Conservation (phyloP, 2,113 vertebrate species). For the Furnarius figulus region DNA sequence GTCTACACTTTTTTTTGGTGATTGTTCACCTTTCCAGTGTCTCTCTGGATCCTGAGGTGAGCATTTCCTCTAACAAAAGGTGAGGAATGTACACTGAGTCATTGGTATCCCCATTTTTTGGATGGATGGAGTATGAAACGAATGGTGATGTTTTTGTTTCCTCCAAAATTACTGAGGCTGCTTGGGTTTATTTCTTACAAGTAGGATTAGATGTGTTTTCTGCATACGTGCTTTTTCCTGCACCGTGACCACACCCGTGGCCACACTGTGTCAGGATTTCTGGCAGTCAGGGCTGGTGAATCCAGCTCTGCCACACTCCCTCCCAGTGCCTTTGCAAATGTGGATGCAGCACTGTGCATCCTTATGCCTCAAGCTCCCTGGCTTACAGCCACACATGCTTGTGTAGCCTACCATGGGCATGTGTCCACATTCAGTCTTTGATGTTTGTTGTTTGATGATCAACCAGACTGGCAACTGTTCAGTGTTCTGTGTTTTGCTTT, state of each 20-base stretch:
- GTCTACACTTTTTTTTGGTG: background rate
- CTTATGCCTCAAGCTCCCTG: background rate
- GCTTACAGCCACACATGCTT: background rate
- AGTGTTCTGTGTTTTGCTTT: background rate
- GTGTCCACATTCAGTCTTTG: background rate
- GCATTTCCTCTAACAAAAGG: background rate
- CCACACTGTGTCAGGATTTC: background rate
- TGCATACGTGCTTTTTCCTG: background rate
- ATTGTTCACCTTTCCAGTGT: background rate
- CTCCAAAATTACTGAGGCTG: background rate
- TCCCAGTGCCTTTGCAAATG: background rate
- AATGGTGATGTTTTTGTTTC: background rate
- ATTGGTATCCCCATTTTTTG: background rate
- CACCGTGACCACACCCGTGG: accelerated
- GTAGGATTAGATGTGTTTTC: background rate
- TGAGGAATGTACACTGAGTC: background rate
- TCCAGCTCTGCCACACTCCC: background rate
- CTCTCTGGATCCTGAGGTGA: background rate
- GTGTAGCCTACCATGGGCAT: background rate
- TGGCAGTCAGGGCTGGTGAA: background rate
- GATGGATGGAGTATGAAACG: background rate
- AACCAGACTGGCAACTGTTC: background rate
- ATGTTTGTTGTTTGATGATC: background rate
- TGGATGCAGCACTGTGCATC: background rate
- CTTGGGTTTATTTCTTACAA: background rate